Conservation (phyloP, 2,888 invertebrate species). For the Brenthis hecate region DNA sequence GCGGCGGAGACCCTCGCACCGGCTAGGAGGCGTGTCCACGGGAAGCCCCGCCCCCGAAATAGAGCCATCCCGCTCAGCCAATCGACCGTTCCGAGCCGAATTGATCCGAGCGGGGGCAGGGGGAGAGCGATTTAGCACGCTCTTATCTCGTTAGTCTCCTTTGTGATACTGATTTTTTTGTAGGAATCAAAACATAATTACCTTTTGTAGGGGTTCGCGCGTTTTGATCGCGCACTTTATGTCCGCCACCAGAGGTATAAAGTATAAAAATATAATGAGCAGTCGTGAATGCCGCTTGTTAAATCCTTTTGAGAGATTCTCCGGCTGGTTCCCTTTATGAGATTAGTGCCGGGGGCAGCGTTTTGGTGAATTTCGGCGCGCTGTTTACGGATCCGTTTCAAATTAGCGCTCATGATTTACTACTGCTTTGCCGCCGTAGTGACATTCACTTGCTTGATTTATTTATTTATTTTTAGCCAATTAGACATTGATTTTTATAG, state of each 20-base stretch:
- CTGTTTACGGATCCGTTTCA: constrained; percentile 71
- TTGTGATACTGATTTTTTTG: constrained; percentile 81
- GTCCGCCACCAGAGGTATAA: constrained; percentile 72
- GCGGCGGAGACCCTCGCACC: constrained; percentile 56
- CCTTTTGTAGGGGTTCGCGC: constrained; percentile 82
- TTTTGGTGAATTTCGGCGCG: constrained; percentile 58
- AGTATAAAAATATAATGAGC: constrained; percentile 82
- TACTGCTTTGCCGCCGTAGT: constrained; percentile 61
- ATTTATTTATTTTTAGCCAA: constrained; percentile 43
- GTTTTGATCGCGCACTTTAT: constrained; percentile 81
- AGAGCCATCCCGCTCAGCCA: constrained; percentile 70
- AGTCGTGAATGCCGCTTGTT: constrained; percentile 79
- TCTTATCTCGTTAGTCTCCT: constrained; percentile 83
- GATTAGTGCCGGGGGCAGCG: constrained; percentile 63
- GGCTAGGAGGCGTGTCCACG: constrained; percentile 50
- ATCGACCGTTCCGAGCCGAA: constrained; percentile 72
- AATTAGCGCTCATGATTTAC: constrained; percentile 76
- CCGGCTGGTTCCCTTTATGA: constrained; percentile 65
- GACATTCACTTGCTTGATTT: constrained; percentile 61
- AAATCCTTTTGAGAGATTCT: constrained; percentile 78
- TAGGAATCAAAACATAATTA: constrained; percentile 83
- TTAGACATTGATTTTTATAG: not conserved
- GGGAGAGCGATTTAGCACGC: constrained; percentile 80
- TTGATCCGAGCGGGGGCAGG: constrained; percentile 75
- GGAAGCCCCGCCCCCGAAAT: constrained; percentile 44